phyloP scores from a whole-genome alignment of 1,140 invertebrate genomes.

The Drosophila azteca region DNA sequence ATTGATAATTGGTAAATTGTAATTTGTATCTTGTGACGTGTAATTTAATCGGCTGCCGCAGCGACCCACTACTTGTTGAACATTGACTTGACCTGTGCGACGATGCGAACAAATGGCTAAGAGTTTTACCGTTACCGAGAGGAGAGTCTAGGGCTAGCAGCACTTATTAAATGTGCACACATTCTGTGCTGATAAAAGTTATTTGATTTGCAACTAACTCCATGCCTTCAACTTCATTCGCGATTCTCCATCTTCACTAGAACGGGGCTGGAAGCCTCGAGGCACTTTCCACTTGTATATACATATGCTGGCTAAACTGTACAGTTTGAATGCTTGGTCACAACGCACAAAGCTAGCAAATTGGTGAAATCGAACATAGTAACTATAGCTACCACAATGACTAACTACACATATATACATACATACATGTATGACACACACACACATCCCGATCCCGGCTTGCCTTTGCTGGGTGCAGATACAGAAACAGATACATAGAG shows the following conservation, averaged over 20 bases:
- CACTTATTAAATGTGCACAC: slow-evolving; percentile 73
- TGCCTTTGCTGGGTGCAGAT: slow-evolving; percentile 9
- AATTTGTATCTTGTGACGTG: slow-evolving; percentile 17
- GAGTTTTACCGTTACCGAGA: not conserved
- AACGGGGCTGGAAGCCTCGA: not conserved
- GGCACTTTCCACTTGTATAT: slow-evolving; percentile 36
- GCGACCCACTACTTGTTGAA: slow-evolving; percentile 23
- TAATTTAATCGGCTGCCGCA: slow-evolving; percentile 31
- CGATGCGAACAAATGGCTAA: not conserved
- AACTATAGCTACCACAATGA: slow-evolving; percentile 22
- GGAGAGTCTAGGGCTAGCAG: slow-evolving; percentile 45
- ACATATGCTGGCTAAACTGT: slow-evolving; percentile 56
- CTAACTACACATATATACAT: slow-evolving; percentile 1
- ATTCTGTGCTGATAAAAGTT: slow-evolving; percentile 46
- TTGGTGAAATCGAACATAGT: slow-evolving; percentile 73
- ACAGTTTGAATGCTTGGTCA: slow-evolving; percentile 55
- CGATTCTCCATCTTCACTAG: too few species aligned
- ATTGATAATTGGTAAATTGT: slow-evolving; percentile 32
- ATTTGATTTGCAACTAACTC: slow-evolving; percentile 20
- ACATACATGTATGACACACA: slow-evolving; percentile 33
- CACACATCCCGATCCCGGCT: slow-evolving; percentile 7
- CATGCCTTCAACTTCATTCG: not conserved
- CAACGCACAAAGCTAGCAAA: slow-evolving; percentile 78
- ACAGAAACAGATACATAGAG: slow-evolving; percentile 25
- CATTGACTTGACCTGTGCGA: slow-evolving; percentile 17